phyloP scores from a whole-genome alignment of 2,113 vertebrate genomes.

The Neolamprologus caudopunctatus region DNA sequence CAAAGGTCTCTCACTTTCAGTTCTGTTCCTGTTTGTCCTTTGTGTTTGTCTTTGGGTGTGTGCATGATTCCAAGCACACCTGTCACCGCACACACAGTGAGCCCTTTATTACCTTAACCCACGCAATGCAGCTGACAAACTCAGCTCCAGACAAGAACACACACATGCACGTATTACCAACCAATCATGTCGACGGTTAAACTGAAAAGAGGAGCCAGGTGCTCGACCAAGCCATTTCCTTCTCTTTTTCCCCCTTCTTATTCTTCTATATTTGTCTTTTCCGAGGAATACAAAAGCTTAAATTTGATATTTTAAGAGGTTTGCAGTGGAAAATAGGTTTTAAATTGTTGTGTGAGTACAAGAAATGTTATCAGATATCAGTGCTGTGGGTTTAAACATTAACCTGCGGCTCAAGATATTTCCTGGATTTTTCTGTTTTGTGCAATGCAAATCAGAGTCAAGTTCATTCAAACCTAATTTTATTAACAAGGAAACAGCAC shows the following conservation, averaged over 20 bases:
- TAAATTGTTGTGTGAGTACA: background rate
- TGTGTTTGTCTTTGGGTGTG: background rate
- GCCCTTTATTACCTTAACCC: constrained; percentile 20
- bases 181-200: constrained; percentile 1
- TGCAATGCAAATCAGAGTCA: background rate
- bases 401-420: background rate
- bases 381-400: background rate
- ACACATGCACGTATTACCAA: background rate
- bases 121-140: background rate
- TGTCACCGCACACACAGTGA: background rate
- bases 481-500: background rate
- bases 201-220: constrained; percentile 30
- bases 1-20: background rate
- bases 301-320: background rate
- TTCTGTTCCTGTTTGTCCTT: background rate
- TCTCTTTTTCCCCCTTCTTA: background rate
- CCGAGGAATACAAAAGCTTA: fast-evolving
- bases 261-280: background rate
- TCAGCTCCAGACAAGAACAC: background rate
- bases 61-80: background rate
- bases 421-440: background rate
- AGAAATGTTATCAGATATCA: background rate
- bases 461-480: background rate
- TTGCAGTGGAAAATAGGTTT: fast-evolving
- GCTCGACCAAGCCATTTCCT: background rate